Conservation (phyloP, 2,888 invertebrate genomes). For the Mesorhabditis spiculigera region DNA sequence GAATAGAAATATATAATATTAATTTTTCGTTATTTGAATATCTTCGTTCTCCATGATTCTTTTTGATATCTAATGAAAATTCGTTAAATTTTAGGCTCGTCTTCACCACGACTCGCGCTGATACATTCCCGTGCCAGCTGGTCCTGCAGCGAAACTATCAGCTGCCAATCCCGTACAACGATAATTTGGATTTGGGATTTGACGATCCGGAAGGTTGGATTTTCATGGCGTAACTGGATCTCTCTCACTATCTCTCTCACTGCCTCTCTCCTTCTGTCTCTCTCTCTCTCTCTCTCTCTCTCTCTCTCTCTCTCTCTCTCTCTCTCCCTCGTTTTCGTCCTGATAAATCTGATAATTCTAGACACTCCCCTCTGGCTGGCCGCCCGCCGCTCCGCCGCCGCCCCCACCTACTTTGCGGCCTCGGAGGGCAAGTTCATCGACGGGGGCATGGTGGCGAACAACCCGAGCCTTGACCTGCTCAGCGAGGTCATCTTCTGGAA, state of each 20-base stretch:
- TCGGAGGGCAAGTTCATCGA: constrained; percentile 52
- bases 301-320: no score
- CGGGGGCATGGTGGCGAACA: constrained; percentile 76
- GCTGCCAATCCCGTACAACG: constrained; percentile 49
- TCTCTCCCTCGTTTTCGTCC: neutral
- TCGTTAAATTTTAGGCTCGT: constrained; percentile 62
- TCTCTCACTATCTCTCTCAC: neutral
- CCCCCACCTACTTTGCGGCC: constrained; percentile 83
- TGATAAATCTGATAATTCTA: constrained; percentile 10
- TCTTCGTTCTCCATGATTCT: neutral
- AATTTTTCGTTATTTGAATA: neutral
- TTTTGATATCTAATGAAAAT: no score
- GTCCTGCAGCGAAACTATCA: constrained; percentile 88
- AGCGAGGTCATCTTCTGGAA: constrained; percentile 89
- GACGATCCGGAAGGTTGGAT: constrained; percentile 34
- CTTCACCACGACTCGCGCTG: constrained; percentile 85
- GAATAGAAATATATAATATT: neutral
- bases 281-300: no score
- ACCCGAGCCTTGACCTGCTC: constrained; percentile 88
- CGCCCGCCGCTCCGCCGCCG: constrained; percentile 88
- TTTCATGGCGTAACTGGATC: neutral
- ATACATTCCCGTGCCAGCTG: constrained; percentile 86
- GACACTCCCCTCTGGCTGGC: constrained; percentile 85
- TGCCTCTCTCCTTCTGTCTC: no score
- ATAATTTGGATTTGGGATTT: constrained; percentile 52